Conservation (phyloP, 2,888 invertebrate species). For the Drosophila histrio region DNA sequence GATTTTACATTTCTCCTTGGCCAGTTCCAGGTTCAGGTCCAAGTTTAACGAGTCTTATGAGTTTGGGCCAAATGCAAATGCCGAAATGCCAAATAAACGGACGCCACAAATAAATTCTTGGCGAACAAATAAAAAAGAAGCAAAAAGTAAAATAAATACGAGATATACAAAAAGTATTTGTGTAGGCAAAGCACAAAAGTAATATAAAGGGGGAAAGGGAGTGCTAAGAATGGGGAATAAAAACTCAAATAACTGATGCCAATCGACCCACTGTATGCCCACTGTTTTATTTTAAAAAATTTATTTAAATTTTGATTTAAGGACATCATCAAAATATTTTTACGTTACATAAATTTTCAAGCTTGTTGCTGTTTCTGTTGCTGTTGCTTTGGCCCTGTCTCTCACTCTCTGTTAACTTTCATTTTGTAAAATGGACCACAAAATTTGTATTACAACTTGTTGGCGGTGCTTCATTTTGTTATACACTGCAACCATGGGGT, state of each 20-base stretch:
- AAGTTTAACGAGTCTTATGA: slow-evolving; percentile 39
- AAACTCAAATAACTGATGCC: slow-evolving; percentile 18
- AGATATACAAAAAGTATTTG: slow-evolving; percentile 38
- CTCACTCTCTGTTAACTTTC: slow-evolving; percentile 61
- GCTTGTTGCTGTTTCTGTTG: slow-evolving; percentile 32
- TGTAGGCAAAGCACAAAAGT: slow-evolving; percentile 39
- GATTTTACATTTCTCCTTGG: slow-evolving; percentile 50
- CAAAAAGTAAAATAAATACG: slow-evolving; percentile 56
- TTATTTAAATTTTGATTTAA: slow-evolving; percentile 81
- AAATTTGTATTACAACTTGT: slow-evolving; percentile 77
- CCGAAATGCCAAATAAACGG: slow-evolving; percentile 68
- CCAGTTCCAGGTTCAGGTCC: slow-evolving; percentile 24
- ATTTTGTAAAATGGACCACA: slow-evolving; percentile 79
- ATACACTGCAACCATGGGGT: neutral
- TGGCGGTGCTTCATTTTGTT: slow-evolving; percentile 36
- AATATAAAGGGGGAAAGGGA: slow-evolving; percentile 26
- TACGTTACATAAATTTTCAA: slow-evolving; percentile 78
- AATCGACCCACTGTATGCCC: slow-evolving; percentile 4
- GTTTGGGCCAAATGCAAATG: slow-evolving; percentile 33
- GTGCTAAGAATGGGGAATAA: slow-evolving; percentile 10
- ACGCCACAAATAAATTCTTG: slow-evolving; percentile 61
- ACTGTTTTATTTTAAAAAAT: slow-evolving; percentile 56
- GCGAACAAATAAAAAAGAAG: slow-evolving; percentile 40
- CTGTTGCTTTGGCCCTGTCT: neutral
- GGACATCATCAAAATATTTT: slow-evolving; percentile 78